Percentiles rank a stretch among this genome's conserved stretches.
Conservation (phyloP, 1,140 invertebrate species). For the Planococcus citri region DNA sequence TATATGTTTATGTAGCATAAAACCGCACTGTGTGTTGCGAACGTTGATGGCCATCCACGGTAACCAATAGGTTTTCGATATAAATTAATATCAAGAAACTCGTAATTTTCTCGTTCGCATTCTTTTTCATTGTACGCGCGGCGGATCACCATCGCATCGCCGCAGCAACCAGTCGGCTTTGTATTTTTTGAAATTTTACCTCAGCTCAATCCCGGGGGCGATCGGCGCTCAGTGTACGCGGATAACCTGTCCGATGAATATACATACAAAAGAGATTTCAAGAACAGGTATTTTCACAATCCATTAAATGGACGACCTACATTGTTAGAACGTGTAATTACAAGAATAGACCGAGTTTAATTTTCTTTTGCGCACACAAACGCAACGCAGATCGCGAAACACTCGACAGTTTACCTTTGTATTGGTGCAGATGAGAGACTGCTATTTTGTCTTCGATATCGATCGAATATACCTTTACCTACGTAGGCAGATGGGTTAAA, state of each 20-base stretch:
- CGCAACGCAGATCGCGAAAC: too few species aligned
- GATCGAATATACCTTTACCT: too few species aligned
- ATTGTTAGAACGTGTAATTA: constrained; percentile 20
- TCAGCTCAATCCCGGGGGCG: neutral
- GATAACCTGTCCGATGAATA: constrained; percentile 10
- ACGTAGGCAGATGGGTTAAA: constrained; percentile 17
- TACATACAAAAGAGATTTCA: constrained; percentile 5
- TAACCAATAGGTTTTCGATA: constrained; percentile 7
- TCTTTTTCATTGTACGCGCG: constrained; percentile 16
- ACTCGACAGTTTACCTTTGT: too few species aligned
- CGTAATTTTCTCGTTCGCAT: constrained; percentile 18
- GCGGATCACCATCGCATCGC: too few species aligned
- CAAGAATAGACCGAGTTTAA: constrained; percentile 13
- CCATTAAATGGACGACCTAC: constrained; percentile 18
- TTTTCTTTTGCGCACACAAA: constrained; percentile 9
- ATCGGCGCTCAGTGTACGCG: neutral
- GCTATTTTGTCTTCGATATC: constrained; percentile 3
- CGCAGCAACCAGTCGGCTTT: constrained; percentile 15
- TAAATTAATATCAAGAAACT: constrained; percentile 18
- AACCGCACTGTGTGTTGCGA: too few species aligned
- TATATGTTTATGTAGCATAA: too few species aligned
- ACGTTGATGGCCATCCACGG: neutral
- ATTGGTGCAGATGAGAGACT: too few species aligned
- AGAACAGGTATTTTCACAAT: constrained; percentile 19
- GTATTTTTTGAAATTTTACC: constrained; percentile 18